Base-by-base conservation (phyloP, 2,797 vertebrate species). In the Cephalopachus bancanus region DNA sequence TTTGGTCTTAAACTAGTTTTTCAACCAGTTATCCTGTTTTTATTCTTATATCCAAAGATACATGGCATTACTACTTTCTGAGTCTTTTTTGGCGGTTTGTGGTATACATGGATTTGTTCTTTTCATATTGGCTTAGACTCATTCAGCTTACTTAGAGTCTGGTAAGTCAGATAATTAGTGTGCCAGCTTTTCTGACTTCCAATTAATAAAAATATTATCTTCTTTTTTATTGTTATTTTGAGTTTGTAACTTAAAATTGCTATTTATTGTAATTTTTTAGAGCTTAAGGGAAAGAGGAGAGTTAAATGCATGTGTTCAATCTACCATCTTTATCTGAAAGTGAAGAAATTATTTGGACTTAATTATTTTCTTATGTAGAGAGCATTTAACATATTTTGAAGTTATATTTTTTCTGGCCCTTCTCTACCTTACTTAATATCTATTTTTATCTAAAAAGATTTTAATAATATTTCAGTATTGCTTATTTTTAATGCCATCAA, bases 321-420 rank as follows among this genome's bases (percentile, higher is more conserved):
- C 14, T 89, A 26, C 30, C 80, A 78, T 75, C 33, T 96, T 95
- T 55, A 60, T 53, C 60, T 76, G 60, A 88, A 97, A 95, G 26
- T 59, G 22, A 67, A 92, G 87, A 60, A 44, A 78, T 74, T 76
- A 22, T 65, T 94, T 83, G 79, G 95, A 67, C 24, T 20, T 78
- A 44, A 71, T 8, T 37, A 16, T 94, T 94, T 94, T 93, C 24
- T 93, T 83, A 62, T 86, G 24, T 28, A 69, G 69, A 75, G 11
- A 72, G 1, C 59, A 71, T 44, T 64, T 83, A 49, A 79, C 14
- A 19, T 12, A 83, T 74, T 60, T 57, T 75, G n/a, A 89, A 67
- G 33, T n/a, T 65, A 72, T 53, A 53, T 94, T 60, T 80, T 92
- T 92, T 57, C 64, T 87, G 19, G 3, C 3, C 44, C 6, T 51